A percentile compares a stretch with the other conserved stretches of the same genome.
These are phyloP conservation scores for Dolichopus griseipennis DNA, from an alignment of 2,888 invertebrate genomes.

Conservation along the genomic window DNA sequence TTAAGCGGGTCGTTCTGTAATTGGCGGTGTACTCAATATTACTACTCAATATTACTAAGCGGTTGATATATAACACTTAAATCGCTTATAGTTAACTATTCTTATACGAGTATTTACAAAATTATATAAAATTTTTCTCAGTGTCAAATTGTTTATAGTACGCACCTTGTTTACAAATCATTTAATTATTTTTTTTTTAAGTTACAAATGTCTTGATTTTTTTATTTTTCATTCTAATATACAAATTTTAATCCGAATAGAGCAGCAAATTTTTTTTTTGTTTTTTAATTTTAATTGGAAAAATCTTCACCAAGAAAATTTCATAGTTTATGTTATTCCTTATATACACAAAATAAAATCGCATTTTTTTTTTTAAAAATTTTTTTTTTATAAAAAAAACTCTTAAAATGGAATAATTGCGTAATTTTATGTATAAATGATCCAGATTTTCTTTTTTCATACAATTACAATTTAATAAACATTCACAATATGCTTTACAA, in stretches of 20 bases:
- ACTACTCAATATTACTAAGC: too few species aligned
- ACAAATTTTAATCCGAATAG: neutral
- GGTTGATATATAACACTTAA: too few species aligned
- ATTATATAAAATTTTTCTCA: too few species aligned
- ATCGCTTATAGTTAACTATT: too few species aligned
- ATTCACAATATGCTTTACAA: too few species aligned
- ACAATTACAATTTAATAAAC: too few species aligned
- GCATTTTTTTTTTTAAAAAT: neutral
- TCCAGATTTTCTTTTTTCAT: neutral
- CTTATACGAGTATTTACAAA: too few species aligned
- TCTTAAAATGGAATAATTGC: neutral
- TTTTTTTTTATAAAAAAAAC: neutral
- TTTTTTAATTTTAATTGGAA: neutral
- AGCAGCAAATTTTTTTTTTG: neutral
- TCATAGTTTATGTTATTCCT: neutral
- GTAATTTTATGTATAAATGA: neutral
- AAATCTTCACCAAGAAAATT: neutral
- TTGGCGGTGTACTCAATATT: too few species aligned
- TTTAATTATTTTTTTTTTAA: neutral
- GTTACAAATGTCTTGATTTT: neutral
- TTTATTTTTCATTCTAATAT: neutral
- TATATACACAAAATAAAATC: neutral
- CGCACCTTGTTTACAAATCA: neutral
- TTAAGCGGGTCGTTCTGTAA: too few species aligned
- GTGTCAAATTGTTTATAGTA: neutral